Conservation (phyloP, 2,888 invertebrate genomes). For the Drosophila kuntzei region DNA sequence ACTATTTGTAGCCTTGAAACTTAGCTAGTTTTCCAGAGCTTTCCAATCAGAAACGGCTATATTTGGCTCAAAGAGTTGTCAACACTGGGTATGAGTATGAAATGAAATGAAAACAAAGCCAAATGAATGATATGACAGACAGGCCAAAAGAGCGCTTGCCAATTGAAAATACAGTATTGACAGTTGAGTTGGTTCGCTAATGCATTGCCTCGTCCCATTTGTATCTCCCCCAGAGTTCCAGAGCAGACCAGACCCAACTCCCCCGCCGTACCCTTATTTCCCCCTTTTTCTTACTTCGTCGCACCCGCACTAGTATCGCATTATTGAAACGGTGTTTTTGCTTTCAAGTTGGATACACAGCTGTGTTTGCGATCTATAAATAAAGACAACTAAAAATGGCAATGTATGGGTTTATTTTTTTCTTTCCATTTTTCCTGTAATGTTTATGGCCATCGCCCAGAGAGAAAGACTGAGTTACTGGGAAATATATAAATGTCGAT, state of each 20-base stretch:
- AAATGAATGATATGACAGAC: slow-evolving; percentile 52
- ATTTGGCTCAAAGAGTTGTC: no score
- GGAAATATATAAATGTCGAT: neutral
- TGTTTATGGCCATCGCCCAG: slow-evolving; percentile 23
- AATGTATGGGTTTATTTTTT: slow-evolving; percentile 47
- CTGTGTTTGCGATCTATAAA: slow-evolving; percentile 78
- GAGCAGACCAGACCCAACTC: no score
- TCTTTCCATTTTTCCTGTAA: slow-evolving; percentile 44
- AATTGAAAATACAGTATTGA: slow-evolving; percentile 49
- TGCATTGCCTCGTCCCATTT: slow-evolving; percentile 9
- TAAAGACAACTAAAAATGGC: slow-evolving; percentile 76
- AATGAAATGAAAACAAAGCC: slow-evolving; percentile 49
- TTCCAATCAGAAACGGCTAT: no score
- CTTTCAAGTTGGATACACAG: slow-evolving; percentile 64
- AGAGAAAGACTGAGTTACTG: neutral
- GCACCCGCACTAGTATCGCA: slow-evolving; percentile 43
- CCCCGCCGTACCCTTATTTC: no score
- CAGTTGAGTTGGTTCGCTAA: slow-evolving; percentile 25
- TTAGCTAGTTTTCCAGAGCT: no score
- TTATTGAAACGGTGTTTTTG: slow-evolving; percentile 62
- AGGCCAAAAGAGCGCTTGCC: slow-evolving; percentile 52
- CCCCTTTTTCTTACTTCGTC: neutral
- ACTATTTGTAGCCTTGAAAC: no score
- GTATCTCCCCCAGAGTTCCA: neutral
- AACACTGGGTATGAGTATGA: no score